Conservation (phyloP, 2,888 invertebrate genomes). For the Lochmaea crataegi region DNA sequence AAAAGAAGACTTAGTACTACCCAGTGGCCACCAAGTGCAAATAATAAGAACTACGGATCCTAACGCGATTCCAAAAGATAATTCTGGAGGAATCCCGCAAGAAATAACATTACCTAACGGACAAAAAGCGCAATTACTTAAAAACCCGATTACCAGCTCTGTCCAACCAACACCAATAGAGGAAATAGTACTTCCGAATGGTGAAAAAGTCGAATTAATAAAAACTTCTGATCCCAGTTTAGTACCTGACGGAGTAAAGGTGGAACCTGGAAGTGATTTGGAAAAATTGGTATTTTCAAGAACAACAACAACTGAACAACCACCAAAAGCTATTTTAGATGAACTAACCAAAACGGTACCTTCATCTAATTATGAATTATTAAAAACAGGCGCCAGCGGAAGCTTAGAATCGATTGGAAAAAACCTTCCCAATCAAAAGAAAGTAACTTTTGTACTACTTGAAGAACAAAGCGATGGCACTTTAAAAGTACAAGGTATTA, state of each 20-base stretch:
- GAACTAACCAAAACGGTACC: conserved; percentile 84
- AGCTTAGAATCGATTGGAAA: conserved; percentile 77
- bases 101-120: conserved; percentile 79
- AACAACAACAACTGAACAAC: conserved; percentile 68
- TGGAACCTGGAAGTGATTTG: conserved; percentile 62
- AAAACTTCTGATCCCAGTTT: conserved; percentile 78
- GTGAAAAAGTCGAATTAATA: conserved; percentile 61
- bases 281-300: conserved; percentile 62
- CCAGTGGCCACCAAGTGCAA: conserved; percentile 79
- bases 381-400: conserved; percentile 81
- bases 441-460: conserved; percentile 86
- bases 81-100: conserved; percentile 72
- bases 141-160: conserved; percentile 54
- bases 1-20: conserved; percentile 61
- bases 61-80: conserved; percentile 41
- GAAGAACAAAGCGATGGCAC: conserved; percentile 89
- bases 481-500: conserved; percentile 86
- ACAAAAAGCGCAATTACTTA: conserved; percentile 78
- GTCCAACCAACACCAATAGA: conserved; percentile 49
- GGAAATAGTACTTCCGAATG: conserved; percentile 61
- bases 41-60: conserved; percentile 65
- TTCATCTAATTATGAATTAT: conserved; percentile 82
- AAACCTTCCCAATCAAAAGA: conserved; percentile 76
- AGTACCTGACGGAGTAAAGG: conserved; percentile 65
- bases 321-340: conserved; percentile 77